phyloP scores from a whole-genome alignment of 2,888 invertebrate species.

The Theristus sp. region DNA sequence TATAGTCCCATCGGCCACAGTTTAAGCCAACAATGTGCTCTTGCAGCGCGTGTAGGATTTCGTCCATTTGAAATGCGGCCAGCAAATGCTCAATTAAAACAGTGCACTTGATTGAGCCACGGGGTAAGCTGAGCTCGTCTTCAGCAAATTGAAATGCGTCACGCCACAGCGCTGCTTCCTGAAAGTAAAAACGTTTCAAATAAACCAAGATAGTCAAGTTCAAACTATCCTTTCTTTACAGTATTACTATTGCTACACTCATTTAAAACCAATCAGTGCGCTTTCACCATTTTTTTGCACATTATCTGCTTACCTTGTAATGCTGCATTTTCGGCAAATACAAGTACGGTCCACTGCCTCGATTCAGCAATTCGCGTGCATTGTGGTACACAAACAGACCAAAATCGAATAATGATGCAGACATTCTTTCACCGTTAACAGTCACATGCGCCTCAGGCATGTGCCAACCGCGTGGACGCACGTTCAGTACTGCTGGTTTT shows the following conservation, averaged over 20 bases:
- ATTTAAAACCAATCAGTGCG: neutral
- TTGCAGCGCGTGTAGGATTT: conserved; percentile 46
- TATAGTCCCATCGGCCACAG: conserved; percentile 56
- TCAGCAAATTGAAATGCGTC: conserved; percentile 46
- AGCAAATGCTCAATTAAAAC: conserved; percentile 52
- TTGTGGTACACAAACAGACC: conserved; percentile 48
- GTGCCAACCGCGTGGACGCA: conserved; percentile 54
- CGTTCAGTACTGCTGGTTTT: conserved; percentile 44
- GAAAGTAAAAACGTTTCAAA: no score
- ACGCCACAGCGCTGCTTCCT: conserved; percentile 50
- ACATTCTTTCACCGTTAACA: conserved; percentile 16
- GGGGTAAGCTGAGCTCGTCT: conserved; percentile 39
- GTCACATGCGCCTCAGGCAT: conserved; percentile 42
- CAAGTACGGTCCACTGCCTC: conserved; percentile 46
- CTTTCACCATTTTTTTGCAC: no score
- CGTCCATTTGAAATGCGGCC: conserved; percentile 49
- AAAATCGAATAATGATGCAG: conserved; percentile 50
- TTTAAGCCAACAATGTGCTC: conserved; percentile 51
- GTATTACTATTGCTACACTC: neutral
- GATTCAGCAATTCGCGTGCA: conserved; percentile 25
- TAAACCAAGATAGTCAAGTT: neutral
- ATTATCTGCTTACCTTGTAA: conserved; percentile 20
- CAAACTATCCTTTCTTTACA: neutral
- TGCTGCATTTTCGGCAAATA: conserved; percentile 53
- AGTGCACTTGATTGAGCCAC: conserved; percentile 34